phyloP scores from a whole-genome alignment of 2,888 invertebrate genomes.

The Siphlonurus alternatus region DNA sequence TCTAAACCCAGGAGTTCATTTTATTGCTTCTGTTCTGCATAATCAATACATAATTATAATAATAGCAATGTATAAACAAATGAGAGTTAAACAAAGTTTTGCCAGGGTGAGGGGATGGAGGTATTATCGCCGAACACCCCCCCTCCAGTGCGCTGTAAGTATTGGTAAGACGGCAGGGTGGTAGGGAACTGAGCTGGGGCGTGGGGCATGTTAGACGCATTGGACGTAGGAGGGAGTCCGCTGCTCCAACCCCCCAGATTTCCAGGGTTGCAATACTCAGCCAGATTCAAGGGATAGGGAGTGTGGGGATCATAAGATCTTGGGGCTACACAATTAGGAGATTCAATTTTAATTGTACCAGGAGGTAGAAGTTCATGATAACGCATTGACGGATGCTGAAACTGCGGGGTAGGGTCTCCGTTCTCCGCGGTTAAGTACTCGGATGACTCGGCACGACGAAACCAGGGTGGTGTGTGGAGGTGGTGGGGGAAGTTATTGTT shows the following conservation, averaged over 20 bases:
- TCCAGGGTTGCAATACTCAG: background rate
- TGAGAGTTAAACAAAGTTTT: background rate
- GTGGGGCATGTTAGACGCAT: background rate
- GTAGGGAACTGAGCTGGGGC: background rate
- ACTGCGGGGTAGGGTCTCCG: background rate
- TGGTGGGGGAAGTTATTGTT: slow-evolving; percentile 9
- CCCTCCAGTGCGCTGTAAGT: background rate
- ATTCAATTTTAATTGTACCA: background rate
- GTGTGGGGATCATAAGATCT: background rate
- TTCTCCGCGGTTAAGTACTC: background rate
- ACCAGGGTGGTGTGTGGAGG: slow-evolving; percentile 6
- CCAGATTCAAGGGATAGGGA: background rate
- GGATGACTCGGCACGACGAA: background rate
- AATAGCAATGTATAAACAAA: too few relatives aligned
- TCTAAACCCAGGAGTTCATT: too few relatives aligned
- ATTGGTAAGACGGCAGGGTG: background rate
- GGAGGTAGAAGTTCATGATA: background rate
- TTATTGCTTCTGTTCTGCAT: too few relatives aligned
- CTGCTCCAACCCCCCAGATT: background rate
- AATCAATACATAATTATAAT: too few relatives aligned
- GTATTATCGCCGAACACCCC: background rate
- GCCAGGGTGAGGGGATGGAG: background rate
- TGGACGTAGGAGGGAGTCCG: background rate
- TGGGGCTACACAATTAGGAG: background rate
- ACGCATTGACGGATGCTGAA: background rate